Base-by-base conservation (phyloP, 2,888 invertebrate genomes). In the Chrysina gloriosa region DNA sequence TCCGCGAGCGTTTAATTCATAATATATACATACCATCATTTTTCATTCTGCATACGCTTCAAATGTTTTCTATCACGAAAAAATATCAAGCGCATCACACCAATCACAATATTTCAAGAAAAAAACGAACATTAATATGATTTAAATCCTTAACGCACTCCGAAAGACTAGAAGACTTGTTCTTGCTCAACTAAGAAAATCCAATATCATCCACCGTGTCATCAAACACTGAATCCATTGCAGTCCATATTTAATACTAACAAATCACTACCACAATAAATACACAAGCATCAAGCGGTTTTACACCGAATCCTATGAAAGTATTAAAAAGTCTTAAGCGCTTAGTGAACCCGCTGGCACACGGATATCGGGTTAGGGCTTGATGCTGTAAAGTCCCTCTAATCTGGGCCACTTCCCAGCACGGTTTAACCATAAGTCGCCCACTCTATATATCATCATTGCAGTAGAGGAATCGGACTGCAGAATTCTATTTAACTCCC, bases 351-450 rank as follows among this genome's bases (percentile, higher is more conserved):
- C 84, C 84, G 86, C 86, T 85, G 85, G 84, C 86, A 85, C 85
- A 86, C 85, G 85, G 86, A 86, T 87, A 87, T 86, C 87, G 88
- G 87, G 86, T 86, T 81, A 81, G 80, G 79, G 81, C 80, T 83
- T 82, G 83, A 83, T 82, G 77, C 83, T 80, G 82, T 81, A 83
- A 83, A 83, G 83, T 83, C 83, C 80, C 88, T 87, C 87, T 89
- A 89, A 89, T 89, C 89, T 89, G 88, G 88, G 87, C 89, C 89
- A 89, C 89, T 89, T 89, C 88, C 89, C 89, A 88, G 84, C 89
- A 87, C 89, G 89, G 89, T 89, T 89, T 89, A 89, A 89, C 88
- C 81, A 86, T 89, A 89, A 89, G 89, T 89, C 89, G 87, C 86
- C 87, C 86, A 88, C 88, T 89, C 89, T 88, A 89, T 89, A 89